Conservation (phyloP, 1,140 invertebrate species). For the Cydia fagiglandana region DNA sequence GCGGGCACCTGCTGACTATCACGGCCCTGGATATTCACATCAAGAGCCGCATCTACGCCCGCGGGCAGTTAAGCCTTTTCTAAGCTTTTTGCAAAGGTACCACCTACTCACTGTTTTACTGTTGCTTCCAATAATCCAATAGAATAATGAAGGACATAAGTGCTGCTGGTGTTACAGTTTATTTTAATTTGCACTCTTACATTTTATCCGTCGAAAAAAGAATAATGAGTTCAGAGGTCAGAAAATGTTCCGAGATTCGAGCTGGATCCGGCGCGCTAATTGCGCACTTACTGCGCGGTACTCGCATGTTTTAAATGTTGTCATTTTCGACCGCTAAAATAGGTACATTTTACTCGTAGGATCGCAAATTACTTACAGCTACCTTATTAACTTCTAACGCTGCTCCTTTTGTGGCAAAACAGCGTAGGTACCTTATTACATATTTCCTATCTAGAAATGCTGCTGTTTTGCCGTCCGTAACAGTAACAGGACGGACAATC, state of each 20-base stretch:
- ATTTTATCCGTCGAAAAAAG: background rate
- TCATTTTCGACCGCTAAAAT: background rate
- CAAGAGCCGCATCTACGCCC: background rate
- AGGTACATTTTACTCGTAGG: too few relatives aligned
- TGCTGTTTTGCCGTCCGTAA: too few relatives aligned
- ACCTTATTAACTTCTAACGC: too few relatives aligned
- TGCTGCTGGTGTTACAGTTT: background rate
- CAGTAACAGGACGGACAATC: too few relatives aligned
- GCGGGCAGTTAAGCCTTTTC: background rate
- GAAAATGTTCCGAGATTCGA: slow-evolving; percentile 6
- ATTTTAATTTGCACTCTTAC: background rate
- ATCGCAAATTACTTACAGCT: too few relatives aligned
- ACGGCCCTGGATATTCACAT: background rate
- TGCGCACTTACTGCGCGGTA: background rate
- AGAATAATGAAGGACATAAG: slow-evolving; percentile 1
- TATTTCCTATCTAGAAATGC: too few relatives aligned
- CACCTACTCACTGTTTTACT: background rate
- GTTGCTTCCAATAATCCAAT: background rate
- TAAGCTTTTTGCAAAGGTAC: background rate
- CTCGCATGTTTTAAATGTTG: background rate
- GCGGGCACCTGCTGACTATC: background rate
- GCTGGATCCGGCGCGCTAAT: slow-evolving; percentile 2
- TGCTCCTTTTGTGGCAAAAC: too few relatives aligned
- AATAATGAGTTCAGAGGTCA: slow-evolving; percentile 2
- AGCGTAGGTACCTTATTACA: too few relatives aligned